A percentile compares a stretch with the other conserved stretches of the same genome.
These are phyloP conservation scores for Hypotaenidia okinawae DNA, from an alignment of 2,797 vertebrate species.

Conservation along the genomic window DNA sequence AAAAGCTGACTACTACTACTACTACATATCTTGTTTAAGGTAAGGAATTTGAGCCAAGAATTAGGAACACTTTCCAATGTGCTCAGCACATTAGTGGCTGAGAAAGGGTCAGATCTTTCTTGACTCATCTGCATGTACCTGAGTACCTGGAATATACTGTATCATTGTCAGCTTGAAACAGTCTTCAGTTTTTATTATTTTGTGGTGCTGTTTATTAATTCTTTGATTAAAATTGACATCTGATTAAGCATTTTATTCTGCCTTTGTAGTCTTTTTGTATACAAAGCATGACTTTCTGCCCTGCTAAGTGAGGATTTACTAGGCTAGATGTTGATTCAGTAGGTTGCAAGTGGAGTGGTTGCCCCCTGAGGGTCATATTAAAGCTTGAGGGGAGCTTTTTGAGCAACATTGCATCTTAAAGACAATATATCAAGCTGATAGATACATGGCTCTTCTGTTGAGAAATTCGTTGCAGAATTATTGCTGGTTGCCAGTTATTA, in stretches of 20 bases:
- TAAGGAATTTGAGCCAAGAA: background rate
- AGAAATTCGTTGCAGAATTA: constrained; percentile 73
- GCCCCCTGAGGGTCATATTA: constrained; percentile 77
- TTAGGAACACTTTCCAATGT: background rate
- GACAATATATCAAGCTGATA: constrained; percentile 76
- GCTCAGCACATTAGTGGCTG: background rate
- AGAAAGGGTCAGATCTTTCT: background rate
- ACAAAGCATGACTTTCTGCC: constrained; percentile 52
- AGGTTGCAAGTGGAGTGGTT: constrained; percentile 75
- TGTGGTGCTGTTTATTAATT: background rate
- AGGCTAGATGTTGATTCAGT: constrained; percentile 79
- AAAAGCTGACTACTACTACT: background rate
- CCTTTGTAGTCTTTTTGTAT: constrained; percentile 35
- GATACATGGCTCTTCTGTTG: constrained; percentile 69
- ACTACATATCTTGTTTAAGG: background rate
- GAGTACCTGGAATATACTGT: background rate
- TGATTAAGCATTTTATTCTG: constrained; percentile 46
- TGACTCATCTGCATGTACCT: background rate
- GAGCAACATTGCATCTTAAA: constrained; percentile 75
- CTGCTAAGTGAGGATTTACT: constrained; percentile 77
- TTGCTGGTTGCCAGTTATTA: constrained; percentile 71
- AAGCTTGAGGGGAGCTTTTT: constrained; percentile 75
- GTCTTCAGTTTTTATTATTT: constrained; percentile 15
- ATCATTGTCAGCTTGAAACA: background rate
- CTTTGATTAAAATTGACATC: constrained; percentile 10